Evolutionary conservation across 2,888 invertebrate genomes (phyloP), one percentile per base, ranked within the genome.

Genomic region (Dynastes maya): DNA sequence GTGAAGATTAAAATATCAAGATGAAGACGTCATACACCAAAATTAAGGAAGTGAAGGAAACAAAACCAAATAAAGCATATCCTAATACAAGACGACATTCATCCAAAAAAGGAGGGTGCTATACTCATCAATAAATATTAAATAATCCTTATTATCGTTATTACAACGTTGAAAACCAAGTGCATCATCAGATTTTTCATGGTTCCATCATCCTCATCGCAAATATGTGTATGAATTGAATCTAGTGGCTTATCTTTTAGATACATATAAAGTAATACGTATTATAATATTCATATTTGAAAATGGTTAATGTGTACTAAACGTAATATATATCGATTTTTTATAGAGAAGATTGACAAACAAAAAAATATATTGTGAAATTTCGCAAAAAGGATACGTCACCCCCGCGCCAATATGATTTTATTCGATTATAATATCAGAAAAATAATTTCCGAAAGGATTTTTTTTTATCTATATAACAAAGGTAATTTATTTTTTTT

Each of bases 221-320:
- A 58, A 58, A 58, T 45, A 53, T 72, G 40, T 72, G 72, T 72
- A 58, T 78, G 78, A 82, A 67, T 78, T 78, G 78, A 82, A 67
- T 78, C 11, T 85, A 85, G 85, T 85, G 85, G 84, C 84, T 84
- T 85, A 83, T 81, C 81, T 81, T 61, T 80, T 84, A 83, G 83
- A 82, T 82, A 82, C 81, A 78, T 83, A 45, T 45, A 11, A 11
- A 11, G 45, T 45, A 45, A 45, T 45, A 45, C 32, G 32, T 37
- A 81, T 79, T 63, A 63, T 77, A 70, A 37, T 71, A 22, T 16
- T 65, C 11, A 63, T 63, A 63, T 63, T 64, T 45, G 8, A 8
- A 45, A 8, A 64, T 37, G n/a, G n/a, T 64, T 64, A 64, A 32
- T 64, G n/a, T 64, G 64, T 58, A 58, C 27, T 22, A 58, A 16